Evolutionary conservation across 2,888 invertebrate species (phyloP), one percentile per base, ranked within the genome.

Genomic region (Scaptomyza cyrtandrae): DNA sequence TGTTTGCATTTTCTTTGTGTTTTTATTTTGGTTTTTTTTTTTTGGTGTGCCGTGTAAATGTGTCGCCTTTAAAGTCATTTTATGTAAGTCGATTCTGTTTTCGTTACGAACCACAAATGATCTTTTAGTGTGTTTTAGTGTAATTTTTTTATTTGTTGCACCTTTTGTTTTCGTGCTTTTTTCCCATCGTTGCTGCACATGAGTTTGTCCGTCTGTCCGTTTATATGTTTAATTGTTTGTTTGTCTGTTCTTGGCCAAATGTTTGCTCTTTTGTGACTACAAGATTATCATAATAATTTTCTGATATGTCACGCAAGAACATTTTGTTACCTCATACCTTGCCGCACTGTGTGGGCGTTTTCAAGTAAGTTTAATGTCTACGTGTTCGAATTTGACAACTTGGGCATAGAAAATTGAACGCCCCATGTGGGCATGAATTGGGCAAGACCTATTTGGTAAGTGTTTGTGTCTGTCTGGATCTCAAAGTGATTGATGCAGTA

Each of bases 51-150:
- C 75, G 61, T 72, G 84, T 69, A 84, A 88, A 88, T 89, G 79
- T 87, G 88, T 86, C 83, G 88, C 89, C 83, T 85, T 85, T 89
- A 79, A 89, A 87, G 88, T 66, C 88, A 77, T 75, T 86, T 89
- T 88, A 83, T 83, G 83, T 86, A 83, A 83, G 83, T 69, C 85
- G 83, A 80, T 88, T 83, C 87, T 86, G 87, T 71, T 79, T 71
- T 66, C 61, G 64, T 63, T 66, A 56, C 64, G 35, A 45, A 33
- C 69, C 46, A 27, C 60, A 61, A 57, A 56, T 70, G 70, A 69
- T 60, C 70, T 55, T 64, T 71, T 52, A 52, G 48, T 56, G 60
- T 60, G 53, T 70, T 65, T 78, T 50, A 77, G 45, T 35, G 49
- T 35, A 29, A 29, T 58, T 68, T 46, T 35, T 13, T 31, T 60